These are phyloP conservation scores for Nebria ingens DNA, from an alignment of 1,140 invertebrate species.

Conservation along the genomic window DNA sequence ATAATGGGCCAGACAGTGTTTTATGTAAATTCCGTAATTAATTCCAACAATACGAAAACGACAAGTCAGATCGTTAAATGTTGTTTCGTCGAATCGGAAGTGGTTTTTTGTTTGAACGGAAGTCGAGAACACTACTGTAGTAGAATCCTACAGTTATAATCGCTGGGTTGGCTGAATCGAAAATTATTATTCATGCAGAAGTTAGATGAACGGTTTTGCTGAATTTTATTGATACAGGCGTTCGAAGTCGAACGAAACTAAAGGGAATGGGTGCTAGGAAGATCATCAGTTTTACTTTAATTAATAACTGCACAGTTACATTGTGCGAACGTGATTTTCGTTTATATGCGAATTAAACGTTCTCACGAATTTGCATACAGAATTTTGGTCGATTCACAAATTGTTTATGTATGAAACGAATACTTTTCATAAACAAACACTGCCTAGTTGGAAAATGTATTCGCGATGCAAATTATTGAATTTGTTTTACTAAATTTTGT, in stretches of 20 bases:
- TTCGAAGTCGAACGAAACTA: background rate
- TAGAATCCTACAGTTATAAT: no score
- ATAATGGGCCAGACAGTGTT: no score
- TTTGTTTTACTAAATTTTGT: no score
- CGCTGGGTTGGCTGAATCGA: no score
- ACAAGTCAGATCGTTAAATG: no score
- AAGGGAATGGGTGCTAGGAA: background rate
- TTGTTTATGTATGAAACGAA: slow-evolving; percentile 1
- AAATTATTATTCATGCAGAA: background rate
- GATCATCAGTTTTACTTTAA: background rate
- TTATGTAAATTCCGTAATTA: no score
- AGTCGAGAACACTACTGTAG: no score
- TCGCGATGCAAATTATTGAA: no score
- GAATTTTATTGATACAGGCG: background rate
- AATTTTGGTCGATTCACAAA: background rate
- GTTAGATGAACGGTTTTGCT: background rate
- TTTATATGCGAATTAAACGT: background rate
- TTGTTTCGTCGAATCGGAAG: no score
- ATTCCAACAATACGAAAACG: no score
- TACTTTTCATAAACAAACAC: background rate
- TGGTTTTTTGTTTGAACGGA: no score
- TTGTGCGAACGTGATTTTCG: background rate
- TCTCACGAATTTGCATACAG: background rate
- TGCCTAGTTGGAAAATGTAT: no score
- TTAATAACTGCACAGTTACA: slow-evolving; percentile 6